Conservation (phyloP, 2,888 invertebrate species). For the Drosophila robusta region DNA sequence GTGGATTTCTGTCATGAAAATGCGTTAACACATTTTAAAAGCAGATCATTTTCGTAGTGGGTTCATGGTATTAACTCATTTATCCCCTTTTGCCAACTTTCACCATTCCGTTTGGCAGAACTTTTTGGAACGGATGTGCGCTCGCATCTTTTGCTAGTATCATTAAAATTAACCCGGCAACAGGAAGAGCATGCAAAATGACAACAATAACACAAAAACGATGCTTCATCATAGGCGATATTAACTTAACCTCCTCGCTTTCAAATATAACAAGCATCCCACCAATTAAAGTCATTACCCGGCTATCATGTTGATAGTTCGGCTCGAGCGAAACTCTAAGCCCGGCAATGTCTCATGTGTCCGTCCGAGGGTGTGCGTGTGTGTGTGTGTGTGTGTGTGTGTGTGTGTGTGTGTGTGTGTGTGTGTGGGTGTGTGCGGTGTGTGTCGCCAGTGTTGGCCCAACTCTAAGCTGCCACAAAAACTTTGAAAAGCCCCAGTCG, state of each 20-base stretch:
- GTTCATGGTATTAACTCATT: slow-evolving; percentile 14
- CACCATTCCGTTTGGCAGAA: not conserved
- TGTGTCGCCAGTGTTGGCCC: slow-evolving; percentile 25
- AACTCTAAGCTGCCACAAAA: slow-evolving; percentile 70
- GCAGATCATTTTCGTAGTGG: not conserved
- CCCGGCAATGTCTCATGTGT: slow-evolving; percentile 57
- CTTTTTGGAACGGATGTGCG: not conserved
- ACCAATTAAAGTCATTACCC: slow-evolving; percentile 78
- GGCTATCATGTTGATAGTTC: slow-evolving; percentile 73
- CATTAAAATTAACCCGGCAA: slow-evolving; percentile 32
- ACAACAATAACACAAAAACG: slow-evolving; percentile 15
- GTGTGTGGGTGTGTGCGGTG: slow-evolving; percentile 12
- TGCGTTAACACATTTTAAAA: not conserved
- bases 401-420: slow-evolving; percentile 14
- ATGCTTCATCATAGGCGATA: slow-evolving; percentile 46
- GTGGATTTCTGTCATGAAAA: too few relatives aligned
- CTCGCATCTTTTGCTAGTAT: not conserved
- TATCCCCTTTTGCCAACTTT: not conserved
- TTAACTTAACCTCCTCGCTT: slow-evolving; percentile 33
- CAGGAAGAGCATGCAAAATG: slow-evolving; percentile 7
- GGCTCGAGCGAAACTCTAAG: slow-evolving; percentile 36
- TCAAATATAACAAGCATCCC: slow-evolving; percentile 26
- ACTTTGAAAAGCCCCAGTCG: slow-evolving; percentile 55
- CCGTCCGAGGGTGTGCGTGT: too few relatives aligned
- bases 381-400: slow-evolving; percentile 16